Percentiles rank a stretch among this genome's conserved stretches.
Evolutionary conservation across 2,797 vertebrate species (phyloP).

Genomic region (Sylvia borin): DNA sequence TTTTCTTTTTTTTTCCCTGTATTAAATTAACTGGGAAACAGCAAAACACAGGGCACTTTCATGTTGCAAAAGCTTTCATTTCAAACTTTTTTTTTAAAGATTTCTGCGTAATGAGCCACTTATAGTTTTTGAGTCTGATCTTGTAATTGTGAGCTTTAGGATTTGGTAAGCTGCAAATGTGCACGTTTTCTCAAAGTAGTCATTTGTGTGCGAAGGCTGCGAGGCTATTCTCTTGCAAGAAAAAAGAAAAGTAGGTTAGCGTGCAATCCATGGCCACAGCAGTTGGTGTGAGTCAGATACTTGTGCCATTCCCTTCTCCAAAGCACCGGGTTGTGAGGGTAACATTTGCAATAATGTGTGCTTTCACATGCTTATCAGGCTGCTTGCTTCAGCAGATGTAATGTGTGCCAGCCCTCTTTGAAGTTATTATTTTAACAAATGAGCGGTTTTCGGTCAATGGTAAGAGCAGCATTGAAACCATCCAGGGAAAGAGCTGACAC

Average conservation of each 20-base stretch:
- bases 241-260: neutral
- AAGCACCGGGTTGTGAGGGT: neutral
- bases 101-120: neutral
- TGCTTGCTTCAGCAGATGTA: neutral
- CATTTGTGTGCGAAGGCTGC: neutral
- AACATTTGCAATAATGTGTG: neutral
- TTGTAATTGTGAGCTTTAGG: conserved; percentile 7
- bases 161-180: conserved; percentile 33
- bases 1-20: neutral
- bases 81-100: neutral
- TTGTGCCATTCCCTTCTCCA: neutral
- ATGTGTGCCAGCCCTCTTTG: neutral
- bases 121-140: neutral
- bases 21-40: neutral
- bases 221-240: neutral
- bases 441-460: neutral
- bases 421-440: neutral
- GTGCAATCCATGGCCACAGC: neutral
- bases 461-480: neutral
- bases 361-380: neutral
- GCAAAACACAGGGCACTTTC: neutral
- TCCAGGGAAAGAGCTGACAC: neutral
- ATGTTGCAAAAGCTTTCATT: neutral
- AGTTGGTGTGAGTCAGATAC: neutral
- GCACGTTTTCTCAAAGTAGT: neutral